phyloP scores from a whole-genome alignment of 2,797 vertebrate species.

The Alectoris magna region DNA sequence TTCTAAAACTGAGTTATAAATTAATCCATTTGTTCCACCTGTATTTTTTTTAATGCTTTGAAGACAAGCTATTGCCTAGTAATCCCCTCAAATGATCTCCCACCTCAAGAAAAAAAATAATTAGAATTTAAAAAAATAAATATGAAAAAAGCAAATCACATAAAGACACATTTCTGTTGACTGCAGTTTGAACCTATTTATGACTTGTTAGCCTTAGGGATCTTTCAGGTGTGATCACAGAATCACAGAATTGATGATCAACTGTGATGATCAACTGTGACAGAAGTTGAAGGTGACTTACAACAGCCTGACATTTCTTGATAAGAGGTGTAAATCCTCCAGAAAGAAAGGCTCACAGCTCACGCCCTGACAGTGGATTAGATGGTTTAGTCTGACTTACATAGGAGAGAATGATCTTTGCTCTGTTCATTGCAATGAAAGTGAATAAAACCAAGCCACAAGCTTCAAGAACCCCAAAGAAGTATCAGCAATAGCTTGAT shows the following conservation, averaged over 20 bases:
- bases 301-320: neutral
- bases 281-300: neutral
- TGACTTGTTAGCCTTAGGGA: neutral
- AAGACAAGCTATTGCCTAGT: neutral
- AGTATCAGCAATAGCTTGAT: neutral
- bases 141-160: neutral
- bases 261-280: neutral
- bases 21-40: neutral
- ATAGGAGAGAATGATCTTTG: neutral
- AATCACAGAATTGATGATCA: neutral
- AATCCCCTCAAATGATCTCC: fast-evolving
- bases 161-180: neutral
- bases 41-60: neutral
- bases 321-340: neutral
- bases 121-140: neutral
- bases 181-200: neutral
- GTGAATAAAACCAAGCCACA: neutral
- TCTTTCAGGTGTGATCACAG: neutral
- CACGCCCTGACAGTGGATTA: neutral
- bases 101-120: neutral
- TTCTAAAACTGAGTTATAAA: neutral
- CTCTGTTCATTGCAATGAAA: neutral
- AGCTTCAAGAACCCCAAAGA: neutral
- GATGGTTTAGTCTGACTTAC: too few relatives aligned
- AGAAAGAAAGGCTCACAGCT: neutral